A percentile compares a stretch with the other conserved stretches of the same genome.
These are phyloP conservation scores for Meiosimyza platycephala DNA, from an alignment of 2,888 invertebrate genomes.

Conservation along the genomic window DNA sequence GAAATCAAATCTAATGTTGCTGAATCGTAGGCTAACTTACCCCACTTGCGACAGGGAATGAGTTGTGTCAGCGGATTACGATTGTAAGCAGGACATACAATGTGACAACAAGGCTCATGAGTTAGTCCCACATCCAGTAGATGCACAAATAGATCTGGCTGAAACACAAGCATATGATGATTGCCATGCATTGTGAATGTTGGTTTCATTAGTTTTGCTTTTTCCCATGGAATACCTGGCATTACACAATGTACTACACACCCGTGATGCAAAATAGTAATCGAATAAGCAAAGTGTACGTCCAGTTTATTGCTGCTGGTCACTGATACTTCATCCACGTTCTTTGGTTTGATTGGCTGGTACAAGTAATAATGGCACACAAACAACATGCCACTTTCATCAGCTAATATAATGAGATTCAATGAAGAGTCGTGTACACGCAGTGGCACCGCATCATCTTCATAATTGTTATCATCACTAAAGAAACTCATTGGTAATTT, in stretches of 20 bases:
- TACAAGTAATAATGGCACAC: conserved; percentile 88
- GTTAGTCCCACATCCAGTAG: conserved; percentile 84
- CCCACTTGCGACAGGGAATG: conserved; percentile 71
- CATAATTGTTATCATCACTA: conserved; percentile 74
- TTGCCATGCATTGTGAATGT: conserved; percentile 81
- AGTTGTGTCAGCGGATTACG: conserved; percentile 70
- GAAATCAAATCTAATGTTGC: conserved; percentile 80
- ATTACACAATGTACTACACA: conserved; percentile 85
- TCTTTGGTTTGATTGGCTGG: conserved; percentile 72
- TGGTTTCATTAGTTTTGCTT: conserved; percentile 80
- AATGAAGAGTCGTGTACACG: conserved; percentile 85
- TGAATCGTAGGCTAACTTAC: conserved; percentile 70
- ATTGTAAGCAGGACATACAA: conserved; percentile 75
- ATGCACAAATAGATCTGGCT: conserved; percentile 87
- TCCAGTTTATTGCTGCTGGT: conserved; percentile 51
- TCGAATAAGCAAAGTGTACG: conserved; percentile 87
- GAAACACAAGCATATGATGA: conserved; percentile 84
- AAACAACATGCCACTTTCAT: conserved; percentile 78
- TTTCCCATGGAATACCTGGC: conserved; percentile 82
- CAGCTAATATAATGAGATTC: conserved; percentile 82
- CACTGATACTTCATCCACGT: conserved; percentile 55
- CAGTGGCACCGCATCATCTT: conserved; percentile 84
- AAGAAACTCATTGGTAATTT: conserved; percentile 71
- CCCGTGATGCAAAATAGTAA: conserved; percentile 85
- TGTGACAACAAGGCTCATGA: conserved; percentile 87